Conservation (phyloP, 2,113 vertebrate species). For the Morone chrysops region DNA sequence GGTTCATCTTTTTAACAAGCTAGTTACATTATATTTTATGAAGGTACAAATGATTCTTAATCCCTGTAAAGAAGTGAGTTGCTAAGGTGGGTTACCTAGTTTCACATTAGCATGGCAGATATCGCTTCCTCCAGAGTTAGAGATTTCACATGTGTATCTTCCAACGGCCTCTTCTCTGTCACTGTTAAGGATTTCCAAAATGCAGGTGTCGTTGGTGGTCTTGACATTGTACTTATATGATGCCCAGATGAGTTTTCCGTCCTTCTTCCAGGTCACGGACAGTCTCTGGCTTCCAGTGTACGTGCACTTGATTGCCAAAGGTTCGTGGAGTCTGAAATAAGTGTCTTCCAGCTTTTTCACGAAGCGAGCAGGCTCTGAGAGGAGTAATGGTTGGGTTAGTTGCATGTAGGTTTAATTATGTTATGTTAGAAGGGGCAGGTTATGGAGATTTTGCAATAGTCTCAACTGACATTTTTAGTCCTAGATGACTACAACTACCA, state of each 20-base stretch:
- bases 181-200: constrained; percentile 85
- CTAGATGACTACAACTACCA: neutral
- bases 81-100: constrained; percentile 68
- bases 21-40: neutral
- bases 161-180: constrained; percentile 85
- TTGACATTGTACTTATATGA: constrained; percentile 73
- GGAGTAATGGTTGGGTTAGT: constrained; percentile 42
- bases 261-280: constrained; percentile 87
- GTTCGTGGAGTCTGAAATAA: constrained; percentile 66
- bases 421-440: neutral
- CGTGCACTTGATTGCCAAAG: constrained; percentile 53
- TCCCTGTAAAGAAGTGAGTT: neutral
- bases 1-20: neutral
- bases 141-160: constrained; percentile 88
- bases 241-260: constrained; percentile 86
- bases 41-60: neutral
- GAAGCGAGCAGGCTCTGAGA: constrained; percentile 54
- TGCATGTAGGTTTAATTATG: constrained; percentile 9
- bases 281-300: constrained; percentile 87
- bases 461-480: neutral
- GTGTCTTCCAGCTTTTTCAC: constrained; percentile 75
- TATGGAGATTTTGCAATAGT: constrained; percentile 72
- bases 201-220: constrained; percentile 83
- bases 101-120: constrained; percentile 87
- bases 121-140: constrained; percentile 87